Percentiles rank a stretch among this genome's conserved stretches.
Evolutionary conservation across 2,113 vertebrate genomes (phyloP).

Genomic region (Sinocyclocheilus anophthalmus): DNA sequence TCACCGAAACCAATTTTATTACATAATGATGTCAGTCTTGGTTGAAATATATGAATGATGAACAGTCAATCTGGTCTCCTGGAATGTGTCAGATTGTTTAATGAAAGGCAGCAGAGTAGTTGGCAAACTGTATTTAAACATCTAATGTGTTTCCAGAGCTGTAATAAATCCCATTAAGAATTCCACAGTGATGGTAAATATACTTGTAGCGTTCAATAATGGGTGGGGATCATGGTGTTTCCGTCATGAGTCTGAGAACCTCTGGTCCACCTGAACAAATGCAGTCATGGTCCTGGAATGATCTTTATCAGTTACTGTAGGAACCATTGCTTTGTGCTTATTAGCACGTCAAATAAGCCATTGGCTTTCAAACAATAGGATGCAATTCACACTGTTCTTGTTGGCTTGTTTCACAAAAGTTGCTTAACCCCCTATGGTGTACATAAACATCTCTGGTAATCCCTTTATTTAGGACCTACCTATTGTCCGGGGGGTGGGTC

Average conservation of each 20-base stretch:
- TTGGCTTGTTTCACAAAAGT: slow-evolving; percentile 12
- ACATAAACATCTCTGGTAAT: background rate
- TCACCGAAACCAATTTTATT: background rate
- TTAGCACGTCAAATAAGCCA: slow-evolving; percentile 18
- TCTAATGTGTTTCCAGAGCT: slow-evolving; percentile 15
- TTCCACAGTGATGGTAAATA: background rate
- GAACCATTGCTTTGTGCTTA: background rate
- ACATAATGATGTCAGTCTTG: background rate
- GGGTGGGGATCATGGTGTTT: slow-evolving; percentile 3
- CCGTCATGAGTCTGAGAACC: background rate
- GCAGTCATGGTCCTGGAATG: background rate
- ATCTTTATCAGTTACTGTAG: background rate
- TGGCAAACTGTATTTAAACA: slow-evolving; percentile 2
- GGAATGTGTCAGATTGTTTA: background rate
- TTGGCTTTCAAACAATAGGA: slow-evolving; percentile 19
- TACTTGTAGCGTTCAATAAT: background rate
- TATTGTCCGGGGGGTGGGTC: background rate
- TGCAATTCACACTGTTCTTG: slow-evolving; percentile 8
- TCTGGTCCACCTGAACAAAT: slow-evolving; percentile 3
- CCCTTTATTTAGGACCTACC: background rate
- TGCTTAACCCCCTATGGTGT: slow-evolving; percentile 1
- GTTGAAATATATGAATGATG: too few species aligned
- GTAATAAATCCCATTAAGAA: slow-evolving; percentile 21
- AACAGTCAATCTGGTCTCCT: background rate
- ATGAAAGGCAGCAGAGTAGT: background rate